Conservation (phyloP, 2,113 vertebrate species). For the Thalassarche chlororhynchos region DNA sequence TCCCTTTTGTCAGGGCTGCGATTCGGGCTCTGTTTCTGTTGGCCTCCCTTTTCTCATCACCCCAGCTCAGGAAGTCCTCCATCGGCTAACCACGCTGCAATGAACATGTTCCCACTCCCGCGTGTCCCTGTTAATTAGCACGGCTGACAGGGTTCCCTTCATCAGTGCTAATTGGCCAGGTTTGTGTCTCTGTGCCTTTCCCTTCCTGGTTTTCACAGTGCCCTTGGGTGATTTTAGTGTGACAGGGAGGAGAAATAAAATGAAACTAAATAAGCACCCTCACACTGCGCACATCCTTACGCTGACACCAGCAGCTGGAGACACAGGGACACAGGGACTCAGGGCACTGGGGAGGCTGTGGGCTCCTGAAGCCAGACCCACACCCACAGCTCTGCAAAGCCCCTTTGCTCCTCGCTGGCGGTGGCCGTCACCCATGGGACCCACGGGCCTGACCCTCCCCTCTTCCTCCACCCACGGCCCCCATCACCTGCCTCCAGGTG, state of each 20-base stretch:
- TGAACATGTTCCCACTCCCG: not conserved
- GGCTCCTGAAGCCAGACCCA: not conserved
- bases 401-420: not conserved
- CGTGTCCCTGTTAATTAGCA: not conserved
- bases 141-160: not conserved
- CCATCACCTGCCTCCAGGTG: accelerated
- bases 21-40: not conserved
- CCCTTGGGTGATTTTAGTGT: not conserved
- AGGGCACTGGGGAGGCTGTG: too few species aligned
- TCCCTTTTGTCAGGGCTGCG: not conserved
- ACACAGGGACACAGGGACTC: not conserved
- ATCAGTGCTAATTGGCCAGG: not conserved
- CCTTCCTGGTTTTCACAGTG: not conserved
- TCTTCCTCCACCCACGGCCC: not conserved
- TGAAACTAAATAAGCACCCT: accelerated
- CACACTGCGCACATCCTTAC: not conserved
- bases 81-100: not conserved
- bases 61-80: not conserved
- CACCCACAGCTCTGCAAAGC: not conserved
- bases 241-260: not conserved
- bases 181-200: not conserved
- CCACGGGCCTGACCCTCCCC: accelerated
- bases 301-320: not conserved
- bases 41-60: not conserved
- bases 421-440: not conserved